phyloP scores from a whole-genome alignment of 2,113 vertebrate species.

The Phalacrocorax brasilianus region DNA sequence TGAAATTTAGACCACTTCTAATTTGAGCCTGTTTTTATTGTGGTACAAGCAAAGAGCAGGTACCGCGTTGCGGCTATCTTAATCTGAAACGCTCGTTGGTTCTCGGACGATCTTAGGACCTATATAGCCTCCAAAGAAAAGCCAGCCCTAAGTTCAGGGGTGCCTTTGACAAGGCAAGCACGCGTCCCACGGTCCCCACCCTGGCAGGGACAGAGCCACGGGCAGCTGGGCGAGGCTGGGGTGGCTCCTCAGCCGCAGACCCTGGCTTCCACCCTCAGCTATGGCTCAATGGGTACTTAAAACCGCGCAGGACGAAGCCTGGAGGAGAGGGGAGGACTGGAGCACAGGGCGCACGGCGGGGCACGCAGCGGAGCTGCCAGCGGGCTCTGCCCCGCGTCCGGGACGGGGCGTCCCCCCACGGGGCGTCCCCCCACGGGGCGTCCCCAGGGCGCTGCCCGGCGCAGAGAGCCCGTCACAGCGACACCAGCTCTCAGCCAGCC shows the following conservation, averaged over 20 bases:
- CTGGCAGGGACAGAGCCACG: neutral
- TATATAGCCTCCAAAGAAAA: neutral
- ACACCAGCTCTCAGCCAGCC: neutral
- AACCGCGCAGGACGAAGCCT: neutral
- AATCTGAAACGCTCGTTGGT: neutral
- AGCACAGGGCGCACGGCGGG: fast-evolving
- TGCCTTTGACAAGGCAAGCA: neutral
- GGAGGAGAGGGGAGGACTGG: neutral
- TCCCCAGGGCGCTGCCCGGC: neutral
- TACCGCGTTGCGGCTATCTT: neutral
- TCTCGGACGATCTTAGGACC: neutral
- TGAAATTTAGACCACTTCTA: neutral
- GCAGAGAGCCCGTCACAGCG: neutral
- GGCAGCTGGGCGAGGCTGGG: neutral
- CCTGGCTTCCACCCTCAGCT: neutral
- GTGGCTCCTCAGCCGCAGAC: neutral
- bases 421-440: neutral
- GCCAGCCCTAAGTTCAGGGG: neutral
- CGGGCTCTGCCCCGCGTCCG: neutral
- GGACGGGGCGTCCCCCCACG: neutral
- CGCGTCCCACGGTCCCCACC: fast-evolving
- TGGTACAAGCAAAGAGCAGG: neutral
- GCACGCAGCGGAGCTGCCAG: fast-evolving
- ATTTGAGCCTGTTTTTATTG: neutral
- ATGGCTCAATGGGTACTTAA: neutral